Conservation (phyloP, 2,888 invertebrate species). For the Zaprionus lineosus region DNA sequence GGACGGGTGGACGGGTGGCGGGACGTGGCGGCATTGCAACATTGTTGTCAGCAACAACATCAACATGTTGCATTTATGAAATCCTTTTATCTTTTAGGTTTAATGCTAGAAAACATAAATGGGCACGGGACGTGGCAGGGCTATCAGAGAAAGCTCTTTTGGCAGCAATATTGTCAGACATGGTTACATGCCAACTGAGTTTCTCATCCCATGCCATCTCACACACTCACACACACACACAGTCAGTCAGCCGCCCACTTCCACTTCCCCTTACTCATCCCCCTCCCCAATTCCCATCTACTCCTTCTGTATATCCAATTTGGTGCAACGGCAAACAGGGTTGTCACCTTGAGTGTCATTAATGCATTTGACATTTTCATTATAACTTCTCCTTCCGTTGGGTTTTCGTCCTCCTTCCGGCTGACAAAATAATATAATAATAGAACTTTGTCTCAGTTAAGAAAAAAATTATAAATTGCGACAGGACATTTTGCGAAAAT, state of each 20-base stretch:
- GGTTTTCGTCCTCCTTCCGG: conserved; percentile 32
- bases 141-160: conserved; percentile 72
- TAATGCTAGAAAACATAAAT: conserved; percentile 57
- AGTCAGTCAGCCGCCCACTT: neutral
- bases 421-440: conserved; percentile 27
- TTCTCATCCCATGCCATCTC: neutral
- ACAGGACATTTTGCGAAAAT: neutral
- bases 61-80: conserved; percentile 80
- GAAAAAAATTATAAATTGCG: conserved; percentile 10
- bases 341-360: conserved; percentile 80
- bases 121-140: conserved; percentile 41
- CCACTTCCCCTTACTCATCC: conserved; percentile 1
- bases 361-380: conserved; percentile 81
- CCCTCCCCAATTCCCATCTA: neutral
- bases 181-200: conserved; percentile 58
- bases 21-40: conserved; percentile 51
- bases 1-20: neutral
- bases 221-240: neutral
- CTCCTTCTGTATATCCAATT: conserved; percentile 16
- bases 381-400: conserved; percentile 58
- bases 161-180: conserved; percentile 77
- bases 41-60: conserved; percentile 77
- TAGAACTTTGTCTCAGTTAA: conserved; percentile 30
- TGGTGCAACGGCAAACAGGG: conserved; percentile 44
- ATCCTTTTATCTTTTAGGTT: conserved; percentile 80